phyloP scores from a whole-genome alignment of 2,888 invertebrate genomes.

The Spodoptera littoralis region DNA sequence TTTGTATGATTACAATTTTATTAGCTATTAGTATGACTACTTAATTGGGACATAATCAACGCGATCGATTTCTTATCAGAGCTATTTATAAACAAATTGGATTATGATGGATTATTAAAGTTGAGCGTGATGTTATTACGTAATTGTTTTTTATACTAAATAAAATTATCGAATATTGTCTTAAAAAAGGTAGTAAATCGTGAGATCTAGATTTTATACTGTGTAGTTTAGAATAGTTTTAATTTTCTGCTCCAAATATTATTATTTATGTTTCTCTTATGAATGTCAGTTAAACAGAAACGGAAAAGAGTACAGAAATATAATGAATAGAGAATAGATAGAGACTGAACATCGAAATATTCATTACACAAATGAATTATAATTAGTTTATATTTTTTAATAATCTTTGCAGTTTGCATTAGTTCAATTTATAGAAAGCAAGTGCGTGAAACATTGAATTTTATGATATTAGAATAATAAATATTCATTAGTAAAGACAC shows the following conservation, averaged over 20 bases:
- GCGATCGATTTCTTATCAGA: no score
- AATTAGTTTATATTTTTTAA: constrained; percentile 12
- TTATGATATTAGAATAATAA: constrained; percentile 11
- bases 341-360: constrained; percentile 16
- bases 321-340: constrained; percentile 3
- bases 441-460: constrained; percentile 39
- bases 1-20: no score
- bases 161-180: no score
- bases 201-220: no score
- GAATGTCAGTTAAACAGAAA: not conserved
- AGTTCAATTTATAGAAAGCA: constrained; percentile 32
- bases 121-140: no score
- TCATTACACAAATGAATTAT: constrained; percentile 20
- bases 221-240: not conserved
- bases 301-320: not conserved
- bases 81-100: no score
- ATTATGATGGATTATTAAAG: no score
- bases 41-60: no score
- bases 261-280: no score
- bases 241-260: not conserved
- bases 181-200: no score
- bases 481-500: constrained; percentile 25
- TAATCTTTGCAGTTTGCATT: constrained; percentile 37
- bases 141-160: no score
- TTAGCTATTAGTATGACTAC: no score